A percentile compares a stretch with the other conserved stretches of the same genome.
Evolutionary conservation across 1,140 invertebrate genomes (phyloP).

Genomic region (Bombus turneri): DNA sequence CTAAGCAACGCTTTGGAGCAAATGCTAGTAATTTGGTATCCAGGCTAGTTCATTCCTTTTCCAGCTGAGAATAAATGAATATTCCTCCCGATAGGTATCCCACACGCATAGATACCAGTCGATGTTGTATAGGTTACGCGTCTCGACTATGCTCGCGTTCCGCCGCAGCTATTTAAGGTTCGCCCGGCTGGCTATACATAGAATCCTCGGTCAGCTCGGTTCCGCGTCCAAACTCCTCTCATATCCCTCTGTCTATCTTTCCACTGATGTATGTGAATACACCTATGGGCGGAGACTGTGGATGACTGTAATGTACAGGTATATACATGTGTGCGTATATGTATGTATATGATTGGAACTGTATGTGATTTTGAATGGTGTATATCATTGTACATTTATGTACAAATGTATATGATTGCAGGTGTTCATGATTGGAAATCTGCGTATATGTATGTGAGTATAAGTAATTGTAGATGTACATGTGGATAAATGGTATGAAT

Average conservation of each 20-base stretch:
- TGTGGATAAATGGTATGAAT: background rate
- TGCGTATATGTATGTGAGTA: background rate
- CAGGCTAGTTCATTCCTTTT: conserved; percentile 13
- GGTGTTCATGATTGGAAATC: no score
- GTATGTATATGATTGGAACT: background rate
- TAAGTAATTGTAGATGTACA: background rate
- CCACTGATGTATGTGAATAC: background rate
- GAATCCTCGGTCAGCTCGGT: conserved; percentile 76
- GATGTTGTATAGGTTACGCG: conserved; percentile 55
- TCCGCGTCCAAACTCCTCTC: conserved; percentile 64
- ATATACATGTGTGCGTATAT: background rate
- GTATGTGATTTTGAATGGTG: background rate
- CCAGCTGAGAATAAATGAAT: background rate
- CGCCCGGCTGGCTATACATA: conserved; percentile 81
- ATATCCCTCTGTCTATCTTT: background rate
- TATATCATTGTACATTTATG: no score
- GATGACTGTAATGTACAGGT: background rate
- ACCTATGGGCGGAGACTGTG: background rate
- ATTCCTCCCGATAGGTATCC: conserved; percentile 3
- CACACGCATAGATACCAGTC: background rate
- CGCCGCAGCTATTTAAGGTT: conserved; percentile 80
- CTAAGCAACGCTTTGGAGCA: background rate
- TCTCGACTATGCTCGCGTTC: conserved; percentile 45
- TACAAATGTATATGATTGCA: no score
- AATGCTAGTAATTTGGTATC: conserved; percentile 16